Percentiles rank a stretch among this genome's conserved stretches.
phyloP scores from a whole-genome alignment of 2,797 vertebrate species.

The Natrix natrix region DNA sequence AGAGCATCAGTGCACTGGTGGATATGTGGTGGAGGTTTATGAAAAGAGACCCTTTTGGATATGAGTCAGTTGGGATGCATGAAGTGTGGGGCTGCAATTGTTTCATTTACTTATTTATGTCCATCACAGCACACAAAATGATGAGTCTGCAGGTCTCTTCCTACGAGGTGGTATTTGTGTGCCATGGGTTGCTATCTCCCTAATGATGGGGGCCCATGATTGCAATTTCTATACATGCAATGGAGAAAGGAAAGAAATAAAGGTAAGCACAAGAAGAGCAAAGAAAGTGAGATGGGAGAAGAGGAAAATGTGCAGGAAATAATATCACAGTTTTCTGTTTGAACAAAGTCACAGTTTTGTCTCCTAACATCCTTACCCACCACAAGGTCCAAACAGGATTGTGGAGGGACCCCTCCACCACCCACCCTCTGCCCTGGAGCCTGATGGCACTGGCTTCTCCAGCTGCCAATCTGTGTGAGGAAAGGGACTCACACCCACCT shows the following conservation, averaged over 20 bases:
- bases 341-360: constrained; percentile 43
- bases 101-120: neutral
- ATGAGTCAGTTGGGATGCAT: neutral
- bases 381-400: constrained; percentile 15
- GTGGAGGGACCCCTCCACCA: neutral
- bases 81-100: neutral
- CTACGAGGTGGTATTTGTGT: neutral
- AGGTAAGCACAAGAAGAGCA: constrained; percentile 5
- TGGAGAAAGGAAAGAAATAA: neutral
- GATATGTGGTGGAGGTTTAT: neutral
- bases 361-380: constrained; percentile 29
- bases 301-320: constrained; percentile 25
- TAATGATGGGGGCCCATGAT: neutral
- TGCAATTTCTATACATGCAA: neutral
- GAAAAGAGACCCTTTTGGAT: neutral
- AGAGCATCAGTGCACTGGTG: neutral
- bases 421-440: neutral
- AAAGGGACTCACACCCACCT: neutral
- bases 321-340: constrained; percentile 46
- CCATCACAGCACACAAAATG: neutral
- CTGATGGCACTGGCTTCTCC: neutral
- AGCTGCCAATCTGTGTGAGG: neutral
- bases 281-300: constrained; percentile 10
- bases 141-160: neutral
- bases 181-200: neutral